These are phyloP conservation scores for Rhagonycha fulva DNA, from an alignment of 2,888 invertebrate species.

Conservation along the genomic window DNA sequence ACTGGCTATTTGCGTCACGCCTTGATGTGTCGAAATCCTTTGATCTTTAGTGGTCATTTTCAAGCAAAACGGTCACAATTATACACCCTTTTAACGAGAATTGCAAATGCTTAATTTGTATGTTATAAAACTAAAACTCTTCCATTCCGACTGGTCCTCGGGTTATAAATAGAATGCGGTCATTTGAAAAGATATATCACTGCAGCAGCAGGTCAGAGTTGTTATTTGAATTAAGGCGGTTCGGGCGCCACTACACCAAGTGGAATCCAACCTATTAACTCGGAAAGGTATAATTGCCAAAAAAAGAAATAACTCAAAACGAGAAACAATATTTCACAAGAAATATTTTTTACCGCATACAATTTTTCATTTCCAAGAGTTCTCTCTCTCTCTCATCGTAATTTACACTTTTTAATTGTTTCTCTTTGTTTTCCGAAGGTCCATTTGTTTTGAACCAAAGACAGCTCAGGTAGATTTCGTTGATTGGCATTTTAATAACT, in stretches of 20 bases:
- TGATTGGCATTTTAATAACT: conserved; percentile 36
- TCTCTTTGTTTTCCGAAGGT: conserved; percentile 46
- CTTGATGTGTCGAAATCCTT: conserved; percentile 29
- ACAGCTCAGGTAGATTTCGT: conserved; percentile 20
- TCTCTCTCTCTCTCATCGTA: conserved; percentile 47
- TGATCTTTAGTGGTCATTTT: conserved; percentile 33
- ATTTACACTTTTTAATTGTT: conserved; percentile 56
- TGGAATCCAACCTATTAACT: conserved; percentile 41
- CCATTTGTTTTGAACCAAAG: conserved; percentile 35
- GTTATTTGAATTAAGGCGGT: conserved; percentile 5
- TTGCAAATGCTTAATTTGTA: conserved; percentile 22
- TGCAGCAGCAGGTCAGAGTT: conserved; percentile 11
- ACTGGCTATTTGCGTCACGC: conserved; percentile 31
- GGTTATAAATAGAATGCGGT: not conserved
- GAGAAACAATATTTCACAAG: conserved; percentile 51
- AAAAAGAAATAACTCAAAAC: conserved; percentile 46
- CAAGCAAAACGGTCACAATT: conserved; percentile 28
- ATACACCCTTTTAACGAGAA: conserved; percentile 29
- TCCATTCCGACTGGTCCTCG: not conserved
- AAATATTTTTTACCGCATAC: conserved; percentile 48
- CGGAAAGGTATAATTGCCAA: conserved; percentile 49
- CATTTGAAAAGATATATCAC: conserved; percentile 19
- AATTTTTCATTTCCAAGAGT: conserved; percentile 51
- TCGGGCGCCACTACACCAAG: conserved; percentile 6
- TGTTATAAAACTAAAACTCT: not conserved